Base-by-base conservation (phyloP, 2,797 vertebrate genomes). In the Cyclopterus lumpus region DNA sequence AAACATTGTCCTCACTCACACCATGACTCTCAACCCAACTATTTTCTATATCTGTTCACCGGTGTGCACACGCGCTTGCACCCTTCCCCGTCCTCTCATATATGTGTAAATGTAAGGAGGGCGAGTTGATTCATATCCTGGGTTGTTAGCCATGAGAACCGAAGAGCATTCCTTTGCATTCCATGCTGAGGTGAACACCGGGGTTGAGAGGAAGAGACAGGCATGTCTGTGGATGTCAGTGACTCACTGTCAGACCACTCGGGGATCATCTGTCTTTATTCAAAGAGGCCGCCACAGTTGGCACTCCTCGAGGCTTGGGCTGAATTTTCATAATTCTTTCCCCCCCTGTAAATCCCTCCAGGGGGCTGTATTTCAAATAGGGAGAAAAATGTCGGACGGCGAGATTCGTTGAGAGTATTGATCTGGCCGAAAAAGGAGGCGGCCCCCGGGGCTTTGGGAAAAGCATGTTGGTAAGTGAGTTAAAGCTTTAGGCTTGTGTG, bases 81-180 rank as follows among this genome's bases (percentile, higher is more conserved):
- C 66, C 46, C 24, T 42, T 58, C 62, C 59, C 24, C 40, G 22
- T 73, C 49, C 54, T 77, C 58, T 28, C 73, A 26, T 69, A 79
- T 70, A 30, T 71, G 81, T 73, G 75, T 54, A 44, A 66, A 71
- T 46, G 63, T 66, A 66, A 76, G 59, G 73, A 73, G 75, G 85
- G 71, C 84, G 75, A 85, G 88, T 88, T 88, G 88, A 82, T 89
- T 92, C 89, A 89, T 64, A 89, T 92, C 92, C 88, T 82, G 60
- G 44, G 73, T 40, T 71, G 69, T 72, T 86, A 42, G 57, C 84
- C 83, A 75, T 67, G 70, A 87, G 86, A 82, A 78, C 30, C 11
- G 42, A 68, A 53, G 63, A 87, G 73, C 87, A 87, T 92, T 90
- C 86, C 80, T 82, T 15, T 36, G 71, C 92, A 89, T 91, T 90